Base-by-base conservation (phyloP, 2,113 vertebrate genomes). In the Muntiacus muntjak region DNA sequence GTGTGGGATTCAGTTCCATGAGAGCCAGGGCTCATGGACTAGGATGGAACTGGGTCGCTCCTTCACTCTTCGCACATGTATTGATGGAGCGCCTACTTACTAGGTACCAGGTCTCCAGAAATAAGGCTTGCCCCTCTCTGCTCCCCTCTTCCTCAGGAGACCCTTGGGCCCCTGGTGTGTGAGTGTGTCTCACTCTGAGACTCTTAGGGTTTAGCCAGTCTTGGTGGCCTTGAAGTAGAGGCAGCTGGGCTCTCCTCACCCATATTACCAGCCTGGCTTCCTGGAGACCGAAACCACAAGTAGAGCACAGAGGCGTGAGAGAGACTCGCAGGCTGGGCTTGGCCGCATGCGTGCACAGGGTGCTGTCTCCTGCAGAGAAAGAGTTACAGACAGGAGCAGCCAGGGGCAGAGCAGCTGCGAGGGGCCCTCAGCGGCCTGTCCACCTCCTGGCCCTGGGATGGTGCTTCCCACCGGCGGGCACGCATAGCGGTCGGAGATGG, bases 281-380 rank as follows among this genome's bases (percentile, higher is more conserved):
- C 99, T 99, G 98, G 97, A 91, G 87, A 97, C 95, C 33, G n/a
- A 90, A 93, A 95, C 98, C 98, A 90, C 98, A 98, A 96, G 83
- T 12, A 43, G 96, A 94, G 84, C 45, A 45, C 5, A 54, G 94
- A 84, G 85, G 82, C 30, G 40, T 89, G 82, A 55, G 57, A 78
- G 50, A 74, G 16, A 3, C 78, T 94, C 30, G 0, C 50, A 85
- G 67, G 89, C 96, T 64, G 95, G 64, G 91, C 15, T 76, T 13
- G 91, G 64, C 30, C 30, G 13, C 97, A 87, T 26, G 87, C 23
- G 64, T 86, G 78, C 79, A 89, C 36, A 33, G 58, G 50, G 83
- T 1, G 58, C 33, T 17, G 13, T 62, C 58, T 81, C 50, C n/a
- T 9, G 36, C 26, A 10, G 30, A 87, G 19, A 82, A 57, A 55